Percentiles rank a stretch among this genome's conserved stretches.
Conservation (phyloP, 2,888 invertebrate species). For the Cactoblastis cactorum region DNA sequence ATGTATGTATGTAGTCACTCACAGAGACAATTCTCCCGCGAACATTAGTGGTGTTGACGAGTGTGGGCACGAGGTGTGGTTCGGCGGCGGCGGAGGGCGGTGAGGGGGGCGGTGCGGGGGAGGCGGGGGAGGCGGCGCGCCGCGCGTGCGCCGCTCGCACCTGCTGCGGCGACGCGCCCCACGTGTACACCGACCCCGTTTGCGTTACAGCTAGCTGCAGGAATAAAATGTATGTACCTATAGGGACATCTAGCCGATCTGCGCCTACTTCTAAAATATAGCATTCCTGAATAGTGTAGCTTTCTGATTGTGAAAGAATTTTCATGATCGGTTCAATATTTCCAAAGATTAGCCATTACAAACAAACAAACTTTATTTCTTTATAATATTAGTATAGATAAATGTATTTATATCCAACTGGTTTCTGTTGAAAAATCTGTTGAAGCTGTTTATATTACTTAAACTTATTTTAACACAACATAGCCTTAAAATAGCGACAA, state of each 20-base stretch:
- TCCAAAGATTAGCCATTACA: too few relatives aligned
- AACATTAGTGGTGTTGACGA: conserved; percentile 83
- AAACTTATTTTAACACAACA: too few relatives aligned
- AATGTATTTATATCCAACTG: too few relatives aligned
- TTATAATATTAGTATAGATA: too few relatives aligned
- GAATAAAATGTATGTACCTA: neutral
- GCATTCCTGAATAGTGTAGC: too few relatives aligned
- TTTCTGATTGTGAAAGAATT: too few relatives aligned
- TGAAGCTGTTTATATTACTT: too few relatives aligned
- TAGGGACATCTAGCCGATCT: neutral
- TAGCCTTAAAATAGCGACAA: too few relatives aligned
- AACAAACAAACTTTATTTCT: too few relatives aligned
- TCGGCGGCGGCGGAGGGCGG: conserved; percentile 18
- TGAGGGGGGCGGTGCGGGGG: conserved; percentile 23
- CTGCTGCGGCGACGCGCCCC: conserved; percentile 83
- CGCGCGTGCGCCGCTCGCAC: conserved; percentile 77
- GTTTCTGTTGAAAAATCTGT: too few relatives aligned
- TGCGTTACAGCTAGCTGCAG: conserved; percentile 74
- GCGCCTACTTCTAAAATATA: neutral
- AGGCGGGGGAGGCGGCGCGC: conserved; percentile 40
- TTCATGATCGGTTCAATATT: too few relatives aligned
- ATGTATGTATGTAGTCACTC: neutral
- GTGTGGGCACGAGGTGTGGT: conserved; percentile 77
- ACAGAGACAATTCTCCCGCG: conserved; percentile 82
- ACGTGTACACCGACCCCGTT: conserved; percentile 63